Conservation (phyloP, 2,797 vertebrate species). For the Manis crassicaudata region DNA sequence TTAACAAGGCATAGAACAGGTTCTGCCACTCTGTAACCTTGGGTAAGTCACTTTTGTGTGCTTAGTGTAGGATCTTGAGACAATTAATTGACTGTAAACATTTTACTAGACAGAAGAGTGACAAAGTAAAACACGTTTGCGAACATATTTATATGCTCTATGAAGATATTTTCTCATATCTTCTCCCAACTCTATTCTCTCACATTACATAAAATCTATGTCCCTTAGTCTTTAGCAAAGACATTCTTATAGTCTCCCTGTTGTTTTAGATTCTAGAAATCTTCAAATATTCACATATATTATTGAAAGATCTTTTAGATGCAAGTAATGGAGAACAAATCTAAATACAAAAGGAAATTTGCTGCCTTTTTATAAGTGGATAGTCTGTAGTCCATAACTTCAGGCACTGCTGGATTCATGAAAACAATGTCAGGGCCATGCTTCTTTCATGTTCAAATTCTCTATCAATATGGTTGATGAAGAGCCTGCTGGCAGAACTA, state of each 20-base stretch:
- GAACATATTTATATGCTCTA: background rate
- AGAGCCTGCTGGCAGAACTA: background rate
- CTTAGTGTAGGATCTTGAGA: background rate
- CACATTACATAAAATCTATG: background rate
- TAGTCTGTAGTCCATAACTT: background rate
- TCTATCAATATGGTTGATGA: background rate
- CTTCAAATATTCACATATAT: background rate
- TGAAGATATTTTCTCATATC: slow-evolving; percentile 19
- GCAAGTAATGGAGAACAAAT: background rate
- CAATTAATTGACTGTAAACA: background rate
- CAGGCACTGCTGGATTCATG: background rate
- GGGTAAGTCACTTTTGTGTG: background rate
- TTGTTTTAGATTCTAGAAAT: background rate
- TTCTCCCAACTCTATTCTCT: background rate
- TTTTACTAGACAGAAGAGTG: background rate
- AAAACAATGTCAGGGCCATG: background rate
- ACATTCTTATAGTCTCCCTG: background rate
- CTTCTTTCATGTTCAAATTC: background rate
- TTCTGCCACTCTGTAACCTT: background rate
- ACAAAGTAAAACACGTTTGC: background rate
- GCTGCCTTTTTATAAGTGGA: background rate
- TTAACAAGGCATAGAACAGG: background rate
- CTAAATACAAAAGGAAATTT: background rate
- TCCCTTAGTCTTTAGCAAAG: background rate
- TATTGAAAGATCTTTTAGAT: background rate